phyloP scores from a whole-genome alignment of 2,113 vertebrate genomes.

The Struthio camelus region DNA sequence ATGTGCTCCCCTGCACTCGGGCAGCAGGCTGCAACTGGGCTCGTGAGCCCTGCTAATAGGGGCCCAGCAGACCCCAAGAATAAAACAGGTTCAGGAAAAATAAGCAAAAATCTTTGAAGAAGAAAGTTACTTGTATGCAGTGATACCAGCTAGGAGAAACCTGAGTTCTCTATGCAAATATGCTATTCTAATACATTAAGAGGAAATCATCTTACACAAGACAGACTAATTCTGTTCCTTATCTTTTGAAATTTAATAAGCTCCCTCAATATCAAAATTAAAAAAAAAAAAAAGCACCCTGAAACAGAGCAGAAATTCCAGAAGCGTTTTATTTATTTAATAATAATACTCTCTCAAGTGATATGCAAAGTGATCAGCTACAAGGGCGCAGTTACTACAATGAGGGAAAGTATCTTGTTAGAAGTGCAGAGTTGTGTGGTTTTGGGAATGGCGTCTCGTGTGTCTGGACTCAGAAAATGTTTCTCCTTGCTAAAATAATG shows the following conservation, averaged over 20 bases:
- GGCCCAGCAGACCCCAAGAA: background rate
- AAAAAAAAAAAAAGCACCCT: background rate
- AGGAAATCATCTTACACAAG: too few relatives aligned
- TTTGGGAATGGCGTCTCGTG: background rate
- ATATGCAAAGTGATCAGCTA: background rate
- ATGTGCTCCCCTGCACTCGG: too few relatives aligned
- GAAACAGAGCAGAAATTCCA: background rate
- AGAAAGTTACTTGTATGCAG: background rate
- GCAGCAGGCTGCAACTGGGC: background rate
- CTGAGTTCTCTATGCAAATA: accelerated
- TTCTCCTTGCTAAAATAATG: conserved; percentile 1
- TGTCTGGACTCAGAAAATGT: background rate
- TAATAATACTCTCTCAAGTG: background rate
- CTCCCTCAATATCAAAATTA: background rate
- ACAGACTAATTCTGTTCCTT: background rate
- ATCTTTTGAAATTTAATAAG: background rate
- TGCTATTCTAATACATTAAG: background rate
- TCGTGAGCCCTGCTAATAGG: background rate
- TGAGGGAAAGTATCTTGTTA: background rate
- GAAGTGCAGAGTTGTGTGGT: background rate
- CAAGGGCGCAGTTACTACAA: background rate
- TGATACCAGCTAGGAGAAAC: background rate
- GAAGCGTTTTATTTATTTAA: background rate
- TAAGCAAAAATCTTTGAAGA: background rate
- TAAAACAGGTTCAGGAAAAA: background rate